Evolutionary conservation across 2,113 vertebrate species (phyloP), one percentile per base, ranked within the genome.

Genomic region (Amia ocellicauda): DNA sequence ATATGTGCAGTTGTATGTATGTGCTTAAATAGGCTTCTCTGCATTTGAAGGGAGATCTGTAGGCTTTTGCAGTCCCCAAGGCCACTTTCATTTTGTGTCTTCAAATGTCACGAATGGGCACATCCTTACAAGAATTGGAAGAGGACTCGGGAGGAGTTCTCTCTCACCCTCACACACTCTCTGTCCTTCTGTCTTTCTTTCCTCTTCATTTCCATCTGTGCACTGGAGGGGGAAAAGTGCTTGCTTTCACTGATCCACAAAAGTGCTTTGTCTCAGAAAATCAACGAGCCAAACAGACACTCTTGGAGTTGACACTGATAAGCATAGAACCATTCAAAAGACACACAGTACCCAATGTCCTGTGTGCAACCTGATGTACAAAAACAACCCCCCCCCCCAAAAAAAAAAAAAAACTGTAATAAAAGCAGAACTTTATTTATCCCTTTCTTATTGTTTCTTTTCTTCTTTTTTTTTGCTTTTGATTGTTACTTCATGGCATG

Each of bases 321-420:
- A n/a, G n/a, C n/a, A n/a, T n/a, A n/a, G n/a, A n/a, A n/a, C n/a
- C n/a, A n/a, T n/a, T n/a, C n/a, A n/a, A n/a, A n/a, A 28, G 45
- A 57, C 8, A 11, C 49, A 27, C 17, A 23, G 40, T 49, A 31
- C 9, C 26, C 8, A 41, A 75, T 64, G 70, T 69, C 70, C 71
- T 77, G 79, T 78, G 80, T 83, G 71, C 78, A 68, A 64, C 58
- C 73, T 74, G 74, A 67, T 51, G 45, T 62, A 60, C 75, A 69
- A n/a, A n/a, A n/a, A n/a, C n/a, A n/a, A n/a, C 40, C 5, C 40
- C 40, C 5, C 40, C 13, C 69, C 79, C 77, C 70, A 62, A 69
- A 73, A 69, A 64, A 66, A 74, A 63, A 63, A 28, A 60, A 60
- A 49, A 26, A 60, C n/a, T n/a, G n/a, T n/a, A n/a, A n/a, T n/a